phyloP scores from a whole-genome alignment of 2,797 vertebrate genomes.

The Buceros bicornis region DNA sequence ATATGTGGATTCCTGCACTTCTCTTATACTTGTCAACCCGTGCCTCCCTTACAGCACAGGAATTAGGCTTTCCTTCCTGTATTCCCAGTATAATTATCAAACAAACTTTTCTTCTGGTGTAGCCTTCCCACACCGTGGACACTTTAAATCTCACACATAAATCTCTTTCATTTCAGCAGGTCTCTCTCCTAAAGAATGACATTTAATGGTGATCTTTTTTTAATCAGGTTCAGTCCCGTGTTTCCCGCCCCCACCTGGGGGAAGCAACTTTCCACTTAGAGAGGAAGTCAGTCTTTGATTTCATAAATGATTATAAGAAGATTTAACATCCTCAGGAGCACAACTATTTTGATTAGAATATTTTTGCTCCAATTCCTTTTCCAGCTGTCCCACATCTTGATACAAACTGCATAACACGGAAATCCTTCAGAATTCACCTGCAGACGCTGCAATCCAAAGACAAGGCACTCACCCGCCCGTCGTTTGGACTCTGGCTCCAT shows the following conservation, averaged over 20 bases:
- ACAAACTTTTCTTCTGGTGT: slow-evolving; percentile 26
- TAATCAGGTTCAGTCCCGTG: slow-evolving; percentile 58
- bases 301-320: slow-evolving; percentile 68
- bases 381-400: slow-evolving; percentile 57
- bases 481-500: not conserved
- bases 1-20: not conserved
- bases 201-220: slow-evolving; percentile 59
- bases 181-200: slow-evolving; percentile 38
- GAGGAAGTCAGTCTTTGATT: slow-evolving; percentile 73
- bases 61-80: slow-evolving; percentile 47
- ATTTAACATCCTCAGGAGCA: slow-evolving; percentile 70
- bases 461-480: not conserved
- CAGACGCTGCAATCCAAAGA: not conserved
- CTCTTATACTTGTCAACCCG: slow-evolving; percentile 37
- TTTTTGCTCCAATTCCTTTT: slow-evolving; percentile 63
- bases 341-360: slow-evolving; percentile 56
- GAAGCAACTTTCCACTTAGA: slow-evolving; percentile 59
- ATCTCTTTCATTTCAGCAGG: slow-evolving; percentile 38
- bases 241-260: slow-evolving; percentile 52
- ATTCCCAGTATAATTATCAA: slow-evolving; percentile 51
- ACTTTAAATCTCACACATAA: slow-evolving; percentile 62
- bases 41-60: slow-evolving; percentile 33
- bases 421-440: not conserved
- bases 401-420: not conserved
- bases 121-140: slow-evolving; percentile 30